These are phyloP conservation scores for Bombyx mori DNA, from an alignment of 1,140 invertebrate species.

Conservation along the genomic window DNA sequence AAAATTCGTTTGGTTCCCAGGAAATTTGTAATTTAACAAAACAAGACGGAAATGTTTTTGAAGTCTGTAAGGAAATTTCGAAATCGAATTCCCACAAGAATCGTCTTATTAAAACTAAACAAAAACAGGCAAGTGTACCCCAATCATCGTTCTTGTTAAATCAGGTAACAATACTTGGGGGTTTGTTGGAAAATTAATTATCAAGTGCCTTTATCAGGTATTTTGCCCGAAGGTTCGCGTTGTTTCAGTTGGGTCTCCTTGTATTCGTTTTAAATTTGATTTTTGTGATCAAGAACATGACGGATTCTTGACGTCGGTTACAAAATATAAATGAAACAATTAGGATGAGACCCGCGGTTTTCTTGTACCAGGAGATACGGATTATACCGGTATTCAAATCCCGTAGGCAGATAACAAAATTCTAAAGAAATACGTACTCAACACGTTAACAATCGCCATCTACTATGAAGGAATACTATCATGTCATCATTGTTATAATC, in stretches of 20 bases:
- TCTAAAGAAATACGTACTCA: too few relatives aligned
- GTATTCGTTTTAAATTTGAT: conserved; percentile 22
- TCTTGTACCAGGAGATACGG: too few relatives aligned
- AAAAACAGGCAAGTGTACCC: neutral
- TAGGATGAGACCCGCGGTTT: too few relatives aligned
- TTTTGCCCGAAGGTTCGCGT: conserved; percentile 23
- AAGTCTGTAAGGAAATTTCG: neutral
- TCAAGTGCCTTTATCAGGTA: conserved; percentile 41
- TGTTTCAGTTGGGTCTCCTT: conserved; percentile 23
- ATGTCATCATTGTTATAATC: too few relatives aligned
- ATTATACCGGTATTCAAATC: too few relatives aligned
- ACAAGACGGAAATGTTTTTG: neutral
- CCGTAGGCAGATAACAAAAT: too few relatives aligned
- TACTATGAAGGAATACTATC: too few relatives aligned
- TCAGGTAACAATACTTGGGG: conserved; percentile 21
- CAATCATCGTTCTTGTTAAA: conserved; percentile 12
- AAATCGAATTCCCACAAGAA: neutral
- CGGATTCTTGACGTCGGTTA: too few relatives aligned
- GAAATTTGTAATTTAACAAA: too few relatives aligned
- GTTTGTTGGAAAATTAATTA: conserved; percentile 52
- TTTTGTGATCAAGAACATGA: conserved; percentile 16
- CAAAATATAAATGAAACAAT: too few relatives aligned
- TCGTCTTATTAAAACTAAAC: conserved; percentile 1
- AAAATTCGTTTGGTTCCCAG: too few relatives aligned
- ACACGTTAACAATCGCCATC: too few relatives aligned